These are phyloP conservation scores for Trichacis sp. DNA, from an alignment of 2,888 invertebrate species.

Conservation along the genomic window DNA sequence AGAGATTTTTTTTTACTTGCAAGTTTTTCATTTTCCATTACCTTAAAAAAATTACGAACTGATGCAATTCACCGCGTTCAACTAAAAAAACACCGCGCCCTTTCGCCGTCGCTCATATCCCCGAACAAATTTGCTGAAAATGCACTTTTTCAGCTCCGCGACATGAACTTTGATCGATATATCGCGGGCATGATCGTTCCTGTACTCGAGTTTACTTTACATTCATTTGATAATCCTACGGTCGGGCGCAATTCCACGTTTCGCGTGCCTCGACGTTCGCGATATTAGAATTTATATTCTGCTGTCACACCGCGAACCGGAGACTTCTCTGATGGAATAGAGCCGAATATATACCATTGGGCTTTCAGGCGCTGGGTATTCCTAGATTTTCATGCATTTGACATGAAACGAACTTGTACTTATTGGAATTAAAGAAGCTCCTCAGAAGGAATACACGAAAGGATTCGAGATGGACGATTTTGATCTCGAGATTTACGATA, in stretches of 20 bases:
- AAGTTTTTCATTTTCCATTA: background rate
- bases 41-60: too few relatives aligned
- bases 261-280: background rate
- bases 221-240: background rate
- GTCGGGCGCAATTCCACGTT: constrained; percentile 1
- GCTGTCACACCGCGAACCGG: background rate
- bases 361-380: background rate
- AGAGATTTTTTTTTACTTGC: too few relatives aligned
- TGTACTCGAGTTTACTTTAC: background rate
- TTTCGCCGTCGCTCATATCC: background rate
- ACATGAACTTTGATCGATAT: background rate
- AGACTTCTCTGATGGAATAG: constrained; percentile 1
- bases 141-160: background rate
- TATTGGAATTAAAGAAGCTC: constrained; percentile 6
- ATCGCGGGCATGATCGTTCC: background rate
- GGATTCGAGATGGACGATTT: background rate
- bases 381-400: constrained; percentile 2
- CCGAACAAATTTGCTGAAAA: background rate
- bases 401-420: constrained; percentile 3
- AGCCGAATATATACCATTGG: background rate
- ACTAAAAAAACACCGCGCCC: too few relatives aligned
- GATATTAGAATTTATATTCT: constrained; percentile 7
- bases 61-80: too few relatives aligned
- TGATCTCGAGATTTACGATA: too few relatives aligned
- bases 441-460: background rate